Conservation (phyloP, 2,888 invertebrate genomes). For the Calliphora vomitoria region DNA sequence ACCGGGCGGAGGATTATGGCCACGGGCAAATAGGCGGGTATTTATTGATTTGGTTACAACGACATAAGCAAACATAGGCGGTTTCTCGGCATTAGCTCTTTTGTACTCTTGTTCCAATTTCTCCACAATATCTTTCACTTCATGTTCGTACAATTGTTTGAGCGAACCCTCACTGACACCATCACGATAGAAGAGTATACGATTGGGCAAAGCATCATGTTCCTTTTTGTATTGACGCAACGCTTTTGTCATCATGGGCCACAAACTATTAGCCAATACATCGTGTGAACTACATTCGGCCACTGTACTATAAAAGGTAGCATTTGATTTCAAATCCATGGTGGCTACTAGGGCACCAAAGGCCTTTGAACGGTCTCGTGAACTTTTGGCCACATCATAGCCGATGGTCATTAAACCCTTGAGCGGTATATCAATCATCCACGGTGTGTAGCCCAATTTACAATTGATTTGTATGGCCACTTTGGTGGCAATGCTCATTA, state of each 20-base stretch:
- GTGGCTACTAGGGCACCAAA: constrained; percentile 93
- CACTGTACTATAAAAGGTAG: constrained; percentile 91
- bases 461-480: constrained; percentile 96
- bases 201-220: constrained; percentile 86
- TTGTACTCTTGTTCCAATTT: constrained; percentile 86
- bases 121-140: constrained; percentile 88
- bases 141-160: constrained; percentile 90
- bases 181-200: constrained; percentile 94
- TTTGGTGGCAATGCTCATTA: constrained; percentile 95
- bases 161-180: constrained; percentile 97
- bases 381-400: constrained; percentile 95
- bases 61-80: constrained; percentile 89
- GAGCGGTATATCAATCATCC: constrained; percentile 90
- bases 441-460: constrained; percentile 96
- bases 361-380: constrained; percentile 87
- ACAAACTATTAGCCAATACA: constrained; percentile 90
- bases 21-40: constrained; percentile 88
- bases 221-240: constrained; percentile 80
- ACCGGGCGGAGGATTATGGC: constrained; percentile 92
- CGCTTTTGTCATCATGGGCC: constrained; percentile 86
- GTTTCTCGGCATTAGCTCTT: constrained; percentile 81
- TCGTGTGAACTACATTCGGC: constrained; percentile 90
- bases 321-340: constrained; percentile 86
- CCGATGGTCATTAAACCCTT: constrained; percentile 92
- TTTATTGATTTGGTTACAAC: constrained; percentile 96